A percentile compares a stretch with the other conserved stretches of the same genome.
phyloP scores from a whole-genome alignment of 2,113 vertebrate species.

The Cheirogaleus medius region DNA sequence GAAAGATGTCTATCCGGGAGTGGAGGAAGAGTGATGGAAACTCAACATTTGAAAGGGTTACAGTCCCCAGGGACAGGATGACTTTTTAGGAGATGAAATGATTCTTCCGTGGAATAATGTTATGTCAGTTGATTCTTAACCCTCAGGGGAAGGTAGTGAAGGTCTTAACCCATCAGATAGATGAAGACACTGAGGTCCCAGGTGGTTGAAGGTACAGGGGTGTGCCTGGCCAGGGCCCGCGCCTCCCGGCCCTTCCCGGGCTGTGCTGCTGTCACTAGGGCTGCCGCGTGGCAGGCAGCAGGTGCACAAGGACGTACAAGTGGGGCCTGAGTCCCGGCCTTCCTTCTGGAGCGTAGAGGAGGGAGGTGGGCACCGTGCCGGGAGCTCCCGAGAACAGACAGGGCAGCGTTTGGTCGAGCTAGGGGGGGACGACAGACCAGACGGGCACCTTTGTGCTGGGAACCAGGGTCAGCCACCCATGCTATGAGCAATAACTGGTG shows the following conservation, averaged over 20 bases:
- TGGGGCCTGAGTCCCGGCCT: background rate
- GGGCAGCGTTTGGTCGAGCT: background rate
- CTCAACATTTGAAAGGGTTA: too few species aligned
- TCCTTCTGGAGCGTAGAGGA: background rate
- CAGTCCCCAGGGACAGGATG: background rate
- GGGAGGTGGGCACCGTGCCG: background rate
- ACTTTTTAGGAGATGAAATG: background rate
- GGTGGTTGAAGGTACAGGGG: background rate
- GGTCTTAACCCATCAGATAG: background rate
- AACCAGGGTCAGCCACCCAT: background rate
- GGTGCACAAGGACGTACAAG: background rate
- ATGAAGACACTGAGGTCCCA: background rate
- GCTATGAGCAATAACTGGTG: background rate
- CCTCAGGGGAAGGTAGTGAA: background rate
- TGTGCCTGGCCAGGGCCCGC: background rate
- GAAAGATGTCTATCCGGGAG: background rate
- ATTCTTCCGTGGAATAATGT: background rate
- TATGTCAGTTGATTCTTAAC: background rate
- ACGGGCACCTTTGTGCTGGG: background rate
- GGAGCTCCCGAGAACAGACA: background rate
- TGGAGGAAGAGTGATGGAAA: background rate
- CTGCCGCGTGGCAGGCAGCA: background rate
- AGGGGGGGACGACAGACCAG: too few species aligned
- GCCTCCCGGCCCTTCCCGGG: background rate
- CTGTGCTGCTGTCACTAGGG: background rate